phyloP scores from a whole-genome alignment of 2,888 invertebrate genomes.

The Phengaris alcon region DNA sequence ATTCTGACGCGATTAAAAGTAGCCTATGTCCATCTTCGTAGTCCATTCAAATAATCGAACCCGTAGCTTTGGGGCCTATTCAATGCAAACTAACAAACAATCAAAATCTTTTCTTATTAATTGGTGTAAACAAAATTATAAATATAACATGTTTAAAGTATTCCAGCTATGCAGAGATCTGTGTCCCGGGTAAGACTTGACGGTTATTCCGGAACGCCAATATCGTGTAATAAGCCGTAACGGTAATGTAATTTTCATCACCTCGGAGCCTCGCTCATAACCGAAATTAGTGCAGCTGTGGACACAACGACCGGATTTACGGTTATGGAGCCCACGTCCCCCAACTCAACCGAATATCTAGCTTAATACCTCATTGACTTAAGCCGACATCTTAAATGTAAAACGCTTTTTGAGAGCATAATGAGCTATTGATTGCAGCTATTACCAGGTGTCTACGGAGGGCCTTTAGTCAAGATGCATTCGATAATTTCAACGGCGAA shows the following conservation, averaged over 20 bases:
- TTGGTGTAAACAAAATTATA: no score
- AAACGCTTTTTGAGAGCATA: not conserved
- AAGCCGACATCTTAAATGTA: conserved; percentile 3
- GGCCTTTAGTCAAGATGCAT: no score
- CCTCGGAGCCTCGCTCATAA: conserved; percentile 8
- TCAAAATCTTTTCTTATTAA: no score
- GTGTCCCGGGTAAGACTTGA: not conserved
- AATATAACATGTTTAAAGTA: not conserved
- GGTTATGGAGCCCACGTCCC: not conserved
- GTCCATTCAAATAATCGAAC: no score
- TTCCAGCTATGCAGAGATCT: not conserved
- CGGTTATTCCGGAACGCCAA: not conserved
- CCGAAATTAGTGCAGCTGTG: conserved; percentile 14
- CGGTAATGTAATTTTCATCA: conserved; percentile 15
- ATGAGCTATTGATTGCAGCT: not conserved
- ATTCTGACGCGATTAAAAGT: no score
- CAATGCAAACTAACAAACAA: no score
- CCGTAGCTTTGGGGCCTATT: no score
- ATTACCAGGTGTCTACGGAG: no score
- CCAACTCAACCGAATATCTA: not conserved
- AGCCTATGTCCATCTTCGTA: no score
- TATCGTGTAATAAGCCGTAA: conserved; percentile 14
- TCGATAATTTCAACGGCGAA: no score
- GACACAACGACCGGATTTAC: conserved; percentile 14
- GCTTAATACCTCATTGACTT: conserved; percentile 1